These are phyloP conservation scores for Branchinecta sandiegonensis DNA, from an alignment of 2,888 invertebrate genomes.

Conservation along the genomic window DNA sequence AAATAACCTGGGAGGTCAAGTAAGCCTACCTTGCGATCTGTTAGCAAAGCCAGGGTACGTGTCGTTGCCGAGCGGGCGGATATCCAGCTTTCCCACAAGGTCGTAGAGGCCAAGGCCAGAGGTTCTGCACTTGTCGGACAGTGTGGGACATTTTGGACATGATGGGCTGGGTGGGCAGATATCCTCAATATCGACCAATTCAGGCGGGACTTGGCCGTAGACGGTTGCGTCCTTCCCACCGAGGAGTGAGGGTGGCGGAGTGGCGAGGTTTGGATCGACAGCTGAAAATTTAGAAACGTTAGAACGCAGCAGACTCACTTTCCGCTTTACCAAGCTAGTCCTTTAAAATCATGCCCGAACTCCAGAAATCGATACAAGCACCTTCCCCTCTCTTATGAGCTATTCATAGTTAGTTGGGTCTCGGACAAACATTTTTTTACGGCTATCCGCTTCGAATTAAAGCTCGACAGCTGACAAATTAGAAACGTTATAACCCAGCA, in stretches of 20 bases:
- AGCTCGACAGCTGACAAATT: too few relatives aligned
- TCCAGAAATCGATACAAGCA: too few relatives aligned
- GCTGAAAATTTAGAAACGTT: conserved; percentile 26
- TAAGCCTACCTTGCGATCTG: conserved; percentile 37
- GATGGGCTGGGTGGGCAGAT: conserved; percentile 45
- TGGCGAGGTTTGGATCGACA: conserved; percentile 40
- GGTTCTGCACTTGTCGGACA: conserved; percentile 42
- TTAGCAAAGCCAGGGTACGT: conserved; percentile 43
- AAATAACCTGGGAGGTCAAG: too few relatives aligned
- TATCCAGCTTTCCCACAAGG: conserved; percentile 41
- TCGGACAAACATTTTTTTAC: too few relatives aligned
- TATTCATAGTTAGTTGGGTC: too few relatives aligned
- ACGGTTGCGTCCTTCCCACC: conserved; percentile 34
- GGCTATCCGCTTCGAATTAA: too few relatives aligned
- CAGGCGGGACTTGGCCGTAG: conserved; percentile 48
- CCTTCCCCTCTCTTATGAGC: too few relatives aligned
- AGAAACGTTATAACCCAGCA: too few relatives aligned
- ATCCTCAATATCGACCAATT: conserved; percentile 43
- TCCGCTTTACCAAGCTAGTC: too few relatives aligned
- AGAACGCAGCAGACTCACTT: too few relatives aligned
- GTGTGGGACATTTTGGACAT: conserved; percentile 48
- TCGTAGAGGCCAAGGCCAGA: conserved; percentile 44
- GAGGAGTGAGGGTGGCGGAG: conserved; percentile 37
- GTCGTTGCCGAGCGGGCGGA: conserved; percentile 44
- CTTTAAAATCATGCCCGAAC: too few relatives aligned